A percentile compares a stretch with the other conserved stretches of the same genome.
Conservation (phyloP, 2,888 invertebrate species). For the Agrotis segetum region DNA sequence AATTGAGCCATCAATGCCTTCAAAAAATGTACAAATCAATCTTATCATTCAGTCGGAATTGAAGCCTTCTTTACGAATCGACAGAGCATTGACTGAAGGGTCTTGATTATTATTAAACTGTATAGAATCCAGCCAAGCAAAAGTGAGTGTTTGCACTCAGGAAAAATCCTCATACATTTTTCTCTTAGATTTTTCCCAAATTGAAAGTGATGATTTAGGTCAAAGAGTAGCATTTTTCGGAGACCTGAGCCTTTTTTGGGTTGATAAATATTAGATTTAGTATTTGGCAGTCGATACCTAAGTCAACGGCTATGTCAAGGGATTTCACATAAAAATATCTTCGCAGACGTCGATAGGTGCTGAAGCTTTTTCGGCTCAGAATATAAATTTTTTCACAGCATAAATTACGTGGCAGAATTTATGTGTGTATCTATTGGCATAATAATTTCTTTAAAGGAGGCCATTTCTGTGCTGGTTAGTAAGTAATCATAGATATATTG, state of each 20-base stretch:
- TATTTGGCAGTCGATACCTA: conserved; percentile 36
- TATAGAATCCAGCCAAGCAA: conserved; percentile 28
- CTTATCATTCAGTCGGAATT: conserved; percentile 27
- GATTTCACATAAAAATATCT: conserved; percentile 40
- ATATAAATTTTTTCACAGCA: conserved; percentile 21
- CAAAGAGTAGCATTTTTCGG: conserved; percentile 15
- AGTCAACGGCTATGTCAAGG: conserved; percentile 33
- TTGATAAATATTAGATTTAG: conserved; percentile 45
- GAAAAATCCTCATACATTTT: conserved; percentile 21
- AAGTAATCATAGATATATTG: too few species aligned
- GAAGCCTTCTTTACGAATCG: conserved; percentile 10
- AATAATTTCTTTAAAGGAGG: background rate
- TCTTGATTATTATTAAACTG: conserved; percentile 44
- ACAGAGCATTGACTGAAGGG: conserved; percentile 30
- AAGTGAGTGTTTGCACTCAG: conserved; percentile 30
- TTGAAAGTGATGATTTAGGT: conserved; percentile 40
- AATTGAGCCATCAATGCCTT: conserved; percentile 9
- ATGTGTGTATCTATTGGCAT: background rate
- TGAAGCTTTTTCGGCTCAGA: conserved; percentile 9
- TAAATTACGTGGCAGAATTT: conserved; percentile 23
- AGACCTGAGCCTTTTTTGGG: conserved; percentile 26
- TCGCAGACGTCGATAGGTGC: conserved; percentile 12
- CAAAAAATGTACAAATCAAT: conserved; percentile 45
- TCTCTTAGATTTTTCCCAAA: conserved; percentile 14
- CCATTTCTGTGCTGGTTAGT: background rate